Evolutionary conservation across 2,113 vertebrate species (phyloP), one percentile per base, ranked within the genome.

Genomic region (Coryphaenoides rupestris): DNA sequence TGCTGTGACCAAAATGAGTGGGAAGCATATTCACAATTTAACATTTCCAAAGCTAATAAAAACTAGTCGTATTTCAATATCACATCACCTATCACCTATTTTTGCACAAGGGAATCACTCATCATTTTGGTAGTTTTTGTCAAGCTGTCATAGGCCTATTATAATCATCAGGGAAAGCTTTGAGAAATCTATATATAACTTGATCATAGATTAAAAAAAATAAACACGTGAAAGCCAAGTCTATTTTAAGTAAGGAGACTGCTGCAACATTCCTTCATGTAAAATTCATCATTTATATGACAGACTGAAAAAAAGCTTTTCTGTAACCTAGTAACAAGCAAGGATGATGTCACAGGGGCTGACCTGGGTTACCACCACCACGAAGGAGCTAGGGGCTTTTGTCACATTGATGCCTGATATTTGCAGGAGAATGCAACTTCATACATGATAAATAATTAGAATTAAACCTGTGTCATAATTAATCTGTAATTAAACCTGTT

Each of bases 251-350:
- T 40, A 40, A 13, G 33, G 33, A 40, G 33, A 12, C 33, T 40
- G 33, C 33, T 40, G 33, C 33, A 40, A 40, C 9, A 40, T 33
- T 54, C 61, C 56, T 56, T 57, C 9, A 64, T 65, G 46, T 55
- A 15, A 75, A 60, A 40, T 56, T 56, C 21, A 24, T 13, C 2
- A 4, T 50, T 70, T 71, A 69, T 73, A 47, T 65, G 62, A 54
- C 62, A 58, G 64, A 14, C 46, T 33, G 40, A 78, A 40, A 40
- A n/a, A 40, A 40, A 40, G 5, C 26, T 59, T 15, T 50, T 60
- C 69, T 68, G 83, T 82, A 77, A 62, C 74, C 66, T 81, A 79
- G 78, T 79, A 76, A 83, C 78, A 71, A 66, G 63, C 55, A 40
- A 60, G 24, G 62, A 60, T 76, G 78, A 80, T 65, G 67, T 65